These are phyloP conservation scores for western clawed frog (Xenopus tropicalis) DNA, from an alignment of 2,113 vertebrate species.

Conservation along the genomic window UCB_Xtro_10.0 CM004448.2:3221001-3221500, in stretches of 20 bases:
- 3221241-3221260: not conserved
- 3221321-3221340: too few relatives aligned
- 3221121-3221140: too few relatives aligned
- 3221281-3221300: not conserved
- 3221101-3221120: too few relatives aligned
- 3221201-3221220: too few relatives aligned
- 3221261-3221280: not conserved
- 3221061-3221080: not conserved
- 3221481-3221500: too few relatives aligned
- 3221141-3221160: too few relatives aligned
- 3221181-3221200: too few relatives aligned
- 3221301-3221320: not conserved
- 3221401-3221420: too few relatives aligned
- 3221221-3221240: too few relatives aligned
- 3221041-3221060: not conserved
- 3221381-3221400: not conserved
- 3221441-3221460: conserved; percentile 54
- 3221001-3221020: not conserved
- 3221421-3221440: too few relatives aligned
- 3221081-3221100: conserved; percentile 35
- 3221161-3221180: too few relatives aligned
- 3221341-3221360: not conserved
- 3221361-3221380: not conserved
- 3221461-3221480: conserved; percentile 45
- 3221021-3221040: conserved; percentile 1